These are phyloP conservation scores for Hippopotamus amphibius DNA, from an alignment of 2,113 vertebrate species.

Conservation along the genomic window DNA sequence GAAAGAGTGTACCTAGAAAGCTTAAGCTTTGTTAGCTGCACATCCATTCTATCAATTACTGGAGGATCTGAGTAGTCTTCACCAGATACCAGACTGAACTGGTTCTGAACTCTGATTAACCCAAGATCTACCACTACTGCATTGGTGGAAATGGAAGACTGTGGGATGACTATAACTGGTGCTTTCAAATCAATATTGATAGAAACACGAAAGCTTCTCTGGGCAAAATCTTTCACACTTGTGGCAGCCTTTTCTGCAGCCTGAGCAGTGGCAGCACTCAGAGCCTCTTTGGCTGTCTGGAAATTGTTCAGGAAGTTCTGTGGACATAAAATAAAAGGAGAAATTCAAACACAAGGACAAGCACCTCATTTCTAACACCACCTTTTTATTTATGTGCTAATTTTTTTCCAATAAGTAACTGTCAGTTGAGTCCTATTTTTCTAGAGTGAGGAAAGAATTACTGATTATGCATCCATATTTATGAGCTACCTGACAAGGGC, in stretches of 20 bases:
- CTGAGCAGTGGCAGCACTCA: conserved; percentile 90
- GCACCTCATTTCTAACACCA: background rate
- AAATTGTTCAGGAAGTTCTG: conserved; percentile 96
- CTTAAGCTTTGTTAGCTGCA: conserved; percentile 94
- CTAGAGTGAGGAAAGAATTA: background rate
- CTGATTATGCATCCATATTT: background rate
- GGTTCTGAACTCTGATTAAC: conserved; percentile 94
- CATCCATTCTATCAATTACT: conserved; percentile 93
- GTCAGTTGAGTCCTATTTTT: background rate
- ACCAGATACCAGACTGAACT: conserved; percentile 88
- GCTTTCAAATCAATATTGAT: conserved; percentile 94
- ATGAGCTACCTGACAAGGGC: background rate
- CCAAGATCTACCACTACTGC: conserved; percentile 95
- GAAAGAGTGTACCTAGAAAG: conserved; percentile 90
- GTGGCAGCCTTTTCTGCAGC: conserved; percentile 94
- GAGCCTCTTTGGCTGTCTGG: conserved; percentile 91
- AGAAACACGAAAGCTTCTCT: conserved; percentile 94
- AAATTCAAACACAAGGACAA: background rate
- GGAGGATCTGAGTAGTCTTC: conserved; percentile 89
- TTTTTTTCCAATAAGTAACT: background rate
- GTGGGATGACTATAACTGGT: conserved; percentile 94
- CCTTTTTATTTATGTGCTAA: background rate
- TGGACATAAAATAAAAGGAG: conserved; percentile 40
- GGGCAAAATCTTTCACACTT: conserved; percentile 94
- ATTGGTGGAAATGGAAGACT: conserved; percentile 91